A percentile compares a stretch with the other conserved stretches of the same genome.
Conservation (phyloP, 2,888 invertebrate genomes). For the Cryptops parisi region DNA sequence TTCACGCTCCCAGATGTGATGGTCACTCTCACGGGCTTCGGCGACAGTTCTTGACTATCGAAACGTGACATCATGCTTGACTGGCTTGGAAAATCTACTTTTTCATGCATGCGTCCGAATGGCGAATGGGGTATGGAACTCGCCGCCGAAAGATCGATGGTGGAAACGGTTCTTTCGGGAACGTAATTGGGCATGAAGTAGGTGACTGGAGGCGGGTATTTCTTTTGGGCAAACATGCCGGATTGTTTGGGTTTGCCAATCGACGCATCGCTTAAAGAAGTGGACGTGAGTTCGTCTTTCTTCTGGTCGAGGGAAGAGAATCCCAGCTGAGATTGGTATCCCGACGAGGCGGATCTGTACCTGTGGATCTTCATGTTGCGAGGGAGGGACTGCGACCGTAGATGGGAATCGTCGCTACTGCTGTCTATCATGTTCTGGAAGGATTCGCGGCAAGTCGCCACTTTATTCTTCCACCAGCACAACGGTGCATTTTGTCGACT, state of each 20-base stretch:
- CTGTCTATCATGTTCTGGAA: neutral
- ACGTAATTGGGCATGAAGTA: constrained; percentile 20
- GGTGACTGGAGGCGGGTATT: constrained; percentile 29
- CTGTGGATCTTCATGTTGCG: neutral
- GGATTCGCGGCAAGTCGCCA: neutral
- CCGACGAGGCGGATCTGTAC: neutral
- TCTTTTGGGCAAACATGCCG: constrained; percentile 8
- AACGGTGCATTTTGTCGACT: constrained; percentile 1
- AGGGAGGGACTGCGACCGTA: constrained; percentile 1
- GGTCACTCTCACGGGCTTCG: neutral
- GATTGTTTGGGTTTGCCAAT: neutral
- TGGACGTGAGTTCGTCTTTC: neutral
- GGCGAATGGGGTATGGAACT: constrained; percentile 6
- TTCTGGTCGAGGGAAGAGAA: neutral
- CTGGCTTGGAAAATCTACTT: neutral
- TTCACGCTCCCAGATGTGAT: neutral
- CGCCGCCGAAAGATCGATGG: constrained; percentile 18
- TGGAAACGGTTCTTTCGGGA: constrained; percentile 20
- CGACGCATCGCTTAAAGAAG: neutral
- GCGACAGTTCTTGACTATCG: neutral
- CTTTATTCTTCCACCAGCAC: constrained; percentile 11
- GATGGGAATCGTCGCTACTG: neutral
- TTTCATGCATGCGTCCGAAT: constrained; percentile 11
- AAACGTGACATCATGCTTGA: neutral
- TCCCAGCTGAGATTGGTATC: neutral